These are phyloP conservation scores for Diplogasteroides magnus DNA, from an alignment of 1,140 invertebrate genomes.

Conservation along the genomic window DNA sequence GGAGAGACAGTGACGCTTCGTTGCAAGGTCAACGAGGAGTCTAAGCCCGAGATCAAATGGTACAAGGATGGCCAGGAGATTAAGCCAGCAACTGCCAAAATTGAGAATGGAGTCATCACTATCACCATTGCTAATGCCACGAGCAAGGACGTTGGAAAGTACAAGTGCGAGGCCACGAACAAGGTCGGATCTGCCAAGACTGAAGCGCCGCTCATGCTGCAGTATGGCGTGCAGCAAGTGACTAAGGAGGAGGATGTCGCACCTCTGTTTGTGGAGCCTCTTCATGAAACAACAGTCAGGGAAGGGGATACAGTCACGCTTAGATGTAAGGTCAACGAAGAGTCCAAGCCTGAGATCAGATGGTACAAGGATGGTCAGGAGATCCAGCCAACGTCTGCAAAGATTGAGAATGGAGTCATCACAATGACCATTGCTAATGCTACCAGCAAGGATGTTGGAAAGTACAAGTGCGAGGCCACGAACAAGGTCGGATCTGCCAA, in stretches of 20 bases:
- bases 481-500: conserved; percentile 51
- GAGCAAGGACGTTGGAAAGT: conserved; percentile 68
- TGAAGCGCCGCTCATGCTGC: conserved; percentile 45
- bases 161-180: conserved; percentile 72
- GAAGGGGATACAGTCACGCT: conserved; percentile 70
- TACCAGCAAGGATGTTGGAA: conserved; percentile 52
- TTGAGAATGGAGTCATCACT: too few relatives aligned
- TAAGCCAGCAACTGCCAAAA: conserved; percentile 40
- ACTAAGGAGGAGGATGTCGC: conserved; percentile 37
- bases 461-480: conserved; percentile 46
- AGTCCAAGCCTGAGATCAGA: conserved; percentile 66
- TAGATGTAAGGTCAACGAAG: conserved; percentile 70
- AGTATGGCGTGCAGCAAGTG: background rate
- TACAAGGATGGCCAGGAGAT: conserved; percentile 54
- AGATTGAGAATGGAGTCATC: too few relatives aligned
- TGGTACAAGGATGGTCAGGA: conserved; percentile 55
- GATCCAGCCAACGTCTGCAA: conserved; percentile 41
- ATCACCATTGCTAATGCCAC: too few relatives aligned
- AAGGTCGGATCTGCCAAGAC: conserved; percentile 64
- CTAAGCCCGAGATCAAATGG: conserved; percentile 64
- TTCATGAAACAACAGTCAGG: conserved; percentile 65
- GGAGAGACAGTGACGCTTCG: conserved; percentile 68
- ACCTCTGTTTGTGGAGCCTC: conserved; percentile 37
- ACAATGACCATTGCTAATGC: too few relatives aligned
- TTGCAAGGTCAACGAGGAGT: conserved; percentile 73